A percentile compares a stretch with the other conserved stretches of the same genome.
Conservation (phyloP, 2,797 vertebrate species). For the Cirrhinus molitorella region DNA sequence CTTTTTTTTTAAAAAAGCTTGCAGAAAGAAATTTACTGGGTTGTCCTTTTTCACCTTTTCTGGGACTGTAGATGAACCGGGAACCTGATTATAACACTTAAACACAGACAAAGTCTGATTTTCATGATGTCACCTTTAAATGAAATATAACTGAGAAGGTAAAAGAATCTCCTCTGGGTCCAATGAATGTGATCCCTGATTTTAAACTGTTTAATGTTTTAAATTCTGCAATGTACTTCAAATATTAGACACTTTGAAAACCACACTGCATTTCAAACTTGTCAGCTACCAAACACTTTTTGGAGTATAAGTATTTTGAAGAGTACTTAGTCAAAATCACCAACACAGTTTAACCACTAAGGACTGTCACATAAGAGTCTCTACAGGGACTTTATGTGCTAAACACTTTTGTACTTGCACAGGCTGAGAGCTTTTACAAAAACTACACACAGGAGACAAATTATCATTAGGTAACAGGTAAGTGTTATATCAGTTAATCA, state of each 20-base stretch:
- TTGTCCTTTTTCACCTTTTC: too few species aligned
- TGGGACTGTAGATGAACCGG: too few species aligned
- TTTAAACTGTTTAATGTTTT: background rate
- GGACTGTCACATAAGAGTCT: background rate
- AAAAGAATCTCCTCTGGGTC: background rate
- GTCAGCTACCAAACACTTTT: background rate
- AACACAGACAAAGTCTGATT: too few species aligned
- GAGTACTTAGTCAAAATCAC: background rate
- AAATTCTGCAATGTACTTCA: background rate
- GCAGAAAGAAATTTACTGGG: too few species aligned
- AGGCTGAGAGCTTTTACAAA: background rate
- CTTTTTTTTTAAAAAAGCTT: too few species aligned
- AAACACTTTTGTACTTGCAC: background rate
- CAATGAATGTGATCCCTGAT: background rate
- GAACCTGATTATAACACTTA: too few species aligned
- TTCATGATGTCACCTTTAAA: too few species aligned
- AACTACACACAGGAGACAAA: background rate
- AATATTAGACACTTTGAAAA: background rate
- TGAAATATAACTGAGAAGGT: too few species aligned
- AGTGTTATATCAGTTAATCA: too few species aligned
- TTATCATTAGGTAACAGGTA: background rate
- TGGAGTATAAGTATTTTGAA: background rate
- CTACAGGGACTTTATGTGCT: background rate
- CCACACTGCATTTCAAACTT: background rate
- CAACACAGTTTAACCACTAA: background rate